Evolutionary conservation across 2,113 vertebrate species (phyloP).

Genomic region (Castor canadensis): DNA sequence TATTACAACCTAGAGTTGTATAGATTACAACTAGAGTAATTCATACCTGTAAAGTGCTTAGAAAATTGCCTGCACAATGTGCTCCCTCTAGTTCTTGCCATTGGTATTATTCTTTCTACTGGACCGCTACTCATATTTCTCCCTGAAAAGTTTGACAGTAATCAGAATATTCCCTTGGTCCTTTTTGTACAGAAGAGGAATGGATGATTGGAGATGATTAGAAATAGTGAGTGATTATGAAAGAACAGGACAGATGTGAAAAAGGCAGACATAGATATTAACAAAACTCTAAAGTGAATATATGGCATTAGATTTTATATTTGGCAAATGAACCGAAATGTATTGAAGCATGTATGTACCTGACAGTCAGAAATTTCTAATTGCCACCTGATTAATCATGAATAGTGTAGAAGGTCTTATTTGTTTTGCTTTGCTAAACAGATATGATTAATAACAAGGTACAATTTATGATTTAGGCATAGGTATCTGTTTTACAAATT

Average conservation of each 20-base stretch:
- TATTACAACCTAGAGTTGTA: background rate
- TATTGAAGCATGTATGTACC: background rate
- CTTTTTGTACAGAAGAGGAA: background rate
- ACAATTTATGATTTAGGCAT: background rate
- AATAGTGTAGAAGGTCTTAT: background rate
- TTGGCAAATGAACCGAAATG: background rate
- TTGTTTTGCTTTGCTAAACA: background rate
- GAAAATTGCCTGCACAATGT: background rate
- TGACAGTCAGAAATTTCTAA: background rate
- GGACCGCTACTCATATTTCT: fast-evolving
- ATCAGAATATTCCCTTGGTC: fast-evolving
- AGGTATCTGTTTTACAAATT: background rate
- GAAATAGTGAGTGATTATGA: background rate
- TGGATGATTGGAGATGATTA: too few relatives aligned
- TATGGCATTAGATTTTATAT: background rate
- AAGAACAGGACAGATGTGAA: background rate
- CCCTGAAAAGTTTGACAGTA: background rate
- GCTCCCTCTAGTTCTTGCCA: background rate
- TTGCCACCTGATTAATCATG: background rate
- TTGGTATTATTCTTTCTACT: background rate
- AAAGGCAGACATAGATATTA: background rate
- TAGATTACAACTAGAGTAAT: too few relatives aligned
- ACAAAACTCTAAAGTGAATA: background rate
- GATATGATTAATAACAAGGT: background rate
- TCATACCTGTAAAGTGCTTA: background rate